Conservation (phyloP, 2,113 vertebrate species). For the Corvus hawaiiensis region DNA sequence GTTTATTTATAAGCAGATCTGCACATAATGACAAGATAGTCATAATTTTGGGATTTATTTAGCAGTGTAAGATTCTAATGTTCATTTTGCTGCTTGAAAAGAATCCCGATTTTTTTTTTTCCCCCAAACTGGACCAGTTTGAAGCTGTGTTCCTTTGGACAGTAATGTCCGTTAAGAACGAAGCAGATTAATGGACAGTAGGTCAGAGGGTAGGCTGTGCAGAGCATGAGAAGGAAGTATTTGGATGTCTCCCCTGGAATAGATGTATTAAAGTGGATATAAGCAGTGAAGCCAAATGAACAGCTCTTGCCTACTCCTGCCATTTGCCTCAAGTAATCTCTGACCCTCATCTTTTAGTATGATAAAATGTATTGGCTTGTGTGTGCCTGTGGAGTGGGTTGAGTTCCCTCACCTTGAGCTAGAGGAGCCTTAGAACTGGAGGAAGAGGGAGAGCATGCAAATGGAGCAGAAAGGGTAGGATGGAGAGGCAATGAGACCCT, state of each 20-base stretch:
- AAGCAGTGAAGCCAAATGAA: neutral
- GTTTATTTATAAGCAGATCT: neutral
- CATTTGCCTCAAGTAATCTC: neutral
- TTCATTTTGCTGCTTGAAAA: neutral
- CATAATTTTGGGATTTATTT: neutral
- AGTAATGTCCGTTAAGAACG: neutral
- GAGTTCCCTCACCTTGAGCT: neutral
- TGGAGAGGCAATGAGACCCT: neutral
- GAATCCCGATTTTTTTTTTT: neutral
- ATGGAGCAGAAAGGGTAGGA: neutral
- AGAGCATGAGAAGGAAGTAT: neutral
- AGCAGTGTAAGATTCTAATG: neutral
- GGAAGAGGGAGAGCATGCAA: neutral
- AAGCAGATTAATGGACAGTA: neutral
- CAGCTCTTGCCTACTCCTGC: neutral
- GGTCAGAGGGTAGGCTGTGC: neutral
- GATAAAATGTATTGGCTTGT: rapidly evolving
- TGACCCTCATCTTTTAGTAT: neutral
- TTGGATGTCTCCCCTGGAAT: neutral
- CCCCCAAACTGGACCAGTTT: neutral
- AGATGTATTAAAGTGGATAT: neutral
- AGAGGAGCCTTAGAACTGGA: neutral
- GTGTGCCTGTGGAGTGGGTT: neutral
- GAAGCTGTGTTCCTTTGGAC: neutral
- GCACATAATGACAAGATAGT: neutral